phyloP scores from a whole-genome alignment of 2,888 invertebrate species.

The Saturnia pavonia region DNA sequence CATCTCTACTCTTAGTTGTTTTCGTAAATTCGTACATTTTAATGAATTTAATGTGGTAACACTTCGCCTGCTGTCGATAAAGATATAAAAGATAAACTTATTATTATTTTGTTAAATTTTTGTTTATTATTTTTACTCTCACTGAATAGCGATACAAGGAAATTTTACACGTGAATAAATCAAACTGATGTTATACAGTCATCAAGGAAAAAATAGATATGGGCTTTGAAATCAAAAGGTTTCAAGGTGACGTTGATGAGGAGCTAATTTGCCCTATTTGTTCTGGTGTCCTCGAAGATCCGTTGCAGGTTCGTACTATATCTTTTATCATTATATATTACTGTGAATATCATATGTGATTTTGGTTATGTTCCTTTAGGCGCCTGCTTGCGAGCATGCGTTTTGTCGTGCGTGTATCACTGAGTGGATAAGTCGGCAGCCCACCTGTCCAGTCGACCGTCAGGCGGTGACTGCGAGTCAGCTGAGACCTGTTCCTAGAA shows the following conservation, averaged over 20 bases:
- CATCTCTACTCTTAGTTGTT: too few relatives aligned
- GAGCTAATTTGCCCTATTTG: slow-evolving; percentile 98
- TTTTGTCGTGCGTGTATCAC: slow-evolving; percentile 97
- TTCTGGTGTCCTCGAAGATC: slow-evolving; percentile 96
- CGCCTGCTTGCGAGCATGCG: slow-evolving; percentile 97
- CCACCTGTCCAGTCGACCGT: slow-evolving; percentile 96
- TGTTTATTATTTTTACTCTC: slow-evolving; percentile 2
- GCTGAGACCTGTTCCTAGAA: slow-evolving; percentile 95
- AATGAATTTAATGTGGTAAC: not conserved
- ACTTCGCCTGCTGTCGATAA: not conserved
- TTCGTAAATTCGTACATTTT: too few relatives aligned
- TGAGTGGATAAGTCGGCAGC: slow-evolving; percentile 96
- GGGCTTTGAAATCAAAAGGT: slow-evolving; percentile 97
- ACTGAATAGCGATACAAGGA: not conserved
- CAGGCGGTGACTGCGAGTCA: slow-evolving; percentile 94
- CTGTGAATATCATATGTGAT: slow-evolving; percentile 18
- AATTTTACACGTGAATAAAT: slow-evolving; percentile 1
- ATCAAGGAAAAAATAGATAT: slow-evolving; percentile 76
- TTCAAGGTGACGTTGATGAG: slow-evolving; percentile 98
- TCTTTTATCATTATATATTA: slow-evolving; percentile 22
- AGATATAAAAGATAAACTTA: not conserved
- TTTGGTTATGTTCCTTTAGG: slow-evolving; percentile 77
- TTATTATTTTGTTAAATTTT: slow-evolving; percentile 2
- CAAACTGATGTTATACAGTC: slow-evolving; percentile 45
- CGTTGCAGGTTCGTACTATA: slow-evolving; percentile 88